Evolutionary conservation across 2,888 invertebrate genomes (phyloP).

Genomic region (Ariolimax columbianus): DNA sequence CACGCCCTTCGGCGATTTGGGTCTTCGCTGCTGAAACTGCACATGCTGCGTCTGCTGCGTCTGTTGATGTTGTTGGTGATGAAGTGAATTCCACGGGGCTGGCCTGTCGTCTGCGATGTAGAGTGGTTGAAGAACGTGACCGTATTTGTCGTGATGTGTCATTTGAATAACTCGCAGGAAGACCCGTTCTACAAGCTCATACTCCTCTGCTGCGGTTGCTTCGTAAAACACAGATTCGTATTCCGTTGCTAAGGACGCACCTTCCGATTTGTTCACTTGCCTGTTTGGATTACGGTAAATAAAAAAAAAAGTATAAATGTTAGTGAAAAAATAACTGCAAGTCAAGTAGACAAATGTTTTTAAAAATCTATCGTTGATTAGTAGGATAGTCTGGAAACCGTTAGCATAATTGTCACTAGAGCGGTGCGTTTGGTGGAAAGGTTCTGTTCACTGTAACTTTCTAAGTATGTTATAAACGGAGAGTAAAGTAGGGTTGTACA

Average conservation of each 20-base stretch:
- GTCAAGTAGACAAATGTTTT: too few species aligned
- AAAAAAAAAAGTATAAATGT: not conserved
- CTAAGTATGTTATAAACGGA: too few species aligned
- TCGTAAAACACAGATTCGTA: conserved; percentile 77
- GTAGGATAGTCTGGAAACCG: too few species aligned
- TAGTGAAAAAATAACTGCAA: not conserved
- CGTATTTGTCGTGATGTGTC: conserved; percentile 73
- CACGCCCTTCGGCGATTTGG: conserved; percentile 67
- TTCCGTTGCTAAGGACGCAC: conserved; percentile 71
- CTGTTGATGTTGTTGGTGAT: conserved; percentile 33
- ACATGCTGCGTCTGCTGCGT: conserved; percentile 30
- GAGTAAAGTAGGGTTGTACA: too few species aligned
- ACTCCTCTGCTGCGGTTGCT: conserved; percentile 78
- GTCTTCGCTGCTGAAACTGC: conserved; percentile 57
- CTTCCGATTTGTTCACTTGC: conserved; percentile 69
- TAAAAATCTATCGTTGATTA: too few species aligned
- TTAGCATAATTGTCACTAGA: too few species aligned
- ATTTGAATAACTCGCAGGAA: conserved; percentile 76
- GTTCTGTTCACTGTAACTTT: too few species aligned
- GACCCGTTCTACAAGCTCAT: conserved; percentile 74
- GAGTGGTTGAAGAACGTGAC: conserved; percentile 72
- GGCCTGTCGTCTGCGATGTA: conserved; percentile 74
- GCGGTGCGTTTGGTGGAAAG: too few species aligned
- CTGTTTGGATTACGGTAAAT: conserved; percentile 28
- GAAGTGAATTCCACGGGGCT: conserved; percentile 14